Base-by-base conservation (phyloP, 2,113 vertebrate genomes). In the Ictidomys tridecemlineatus region DNA sequence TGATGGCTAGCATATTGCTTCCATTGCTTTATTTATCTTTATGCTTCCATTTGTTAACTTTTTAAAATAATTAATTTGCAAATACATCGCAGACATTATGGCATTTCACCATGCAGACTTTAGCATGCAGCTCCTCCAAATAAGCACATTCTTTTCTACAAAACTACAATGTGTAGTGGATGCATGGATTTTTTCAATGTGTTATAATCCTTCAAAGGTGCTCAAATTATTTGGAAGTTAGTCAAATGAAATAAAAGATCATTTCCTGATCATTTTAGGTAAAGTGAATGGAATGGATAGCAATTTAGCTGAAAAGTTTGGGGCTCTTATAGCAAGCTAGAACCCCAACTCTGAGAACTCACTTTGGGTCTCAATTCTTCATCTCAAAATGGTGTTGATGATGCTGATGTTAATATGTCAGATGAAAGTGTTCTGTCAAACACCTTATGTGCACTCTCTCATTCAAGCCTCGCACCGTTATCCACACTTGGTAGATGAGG, bases 61-160 rank as follows among this genome's bases (percentile, higher is more conserved):
- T 85, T 89, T 67, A 20, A 48, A 32, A 93, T 87, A 51, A 48
- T 51, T 14, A n/a, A 61, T 87, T 74, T 91, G 48, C 74, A 79
- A 74, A 8, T 45, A 88, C 80, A 39, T 37, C 85, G 72, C 32
- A 93, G 84, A 73, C 61, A 93, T 97, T 30, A 56, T 74, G 73
- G 30, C 12, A 63, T 5, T 67, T 93, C 3, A 28, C 26, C 20
- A 17, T 48, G 32, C 32, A 48, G 4, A 30, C 58, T 58, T 87
- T 16, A 76, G 42, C 10, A 4, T 89, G 17, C 48, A 63, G 39
- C 56, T 87, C 32, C 30, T 24, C 53, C 69, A 94, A 72, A 56
- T n/a, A 73, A 84, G 42, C 16, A 48, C 8, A 11, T 79, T 72
- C 45, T 89, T 22, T 86, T 87, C 48, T 85, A 51, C 28, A 92